These are phyloP conservation scores for Urocolius indicus DNA, from an alignment of 2,113 vertebrate genomes.

Conservation along the genomic window DNA sequence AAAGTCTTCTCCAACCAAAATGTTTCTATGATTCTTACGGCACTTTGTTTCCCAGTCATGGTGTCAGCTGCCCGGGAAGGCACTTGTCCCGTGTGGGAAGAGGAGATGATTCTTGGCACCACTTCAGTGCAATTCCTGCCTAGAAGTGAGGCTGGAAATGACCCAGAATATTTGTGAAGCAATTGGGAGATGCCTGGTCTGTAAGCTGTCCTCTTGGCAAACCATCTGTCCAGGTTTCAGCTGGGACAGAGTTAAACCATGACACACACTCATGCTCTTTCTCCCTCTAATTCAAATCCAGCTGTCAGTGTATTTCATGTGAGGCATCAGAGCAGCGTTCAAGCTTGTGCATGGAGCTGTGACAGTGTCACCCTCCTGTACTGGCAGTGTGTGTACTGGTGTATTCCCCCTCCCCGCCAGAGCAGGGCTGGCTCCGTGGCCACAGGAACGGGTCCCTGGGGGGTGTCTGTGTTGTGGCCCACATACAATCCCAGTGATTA, in stretches of 20 bases:
- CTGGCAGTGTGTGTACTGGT: rapidly evolving
- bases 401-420: rapidly evolving
- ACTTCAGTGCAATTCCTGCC: rapidly evolving
- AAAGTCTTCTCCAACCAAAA: too few relatives aligned
- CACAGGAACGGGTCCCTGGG: rapidly evolving
- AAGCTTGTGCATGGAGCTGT: rapidly evolving
- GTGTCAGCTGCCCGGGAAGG: too few relatives aligned
- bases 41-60: rapidly evolving
- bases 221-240: too few relatives aligned
- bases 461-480: background rate
- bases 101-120: rapidly evolving
- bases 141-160: background rate
- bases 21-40: rapidly evolving
- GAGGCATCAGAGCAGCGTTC: rapidly evolving
- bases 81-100: rapidly evolving
- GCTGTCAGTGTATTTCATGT: rapidly evolving
- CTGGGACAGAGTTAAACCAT: too few relatives aligned
- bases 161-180: rapidly evolving
- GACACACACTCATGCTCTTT: rapidly evolving
- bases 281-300: rapidly evolving
- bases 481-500: too few relatives aligned
- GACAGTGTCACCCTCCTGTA: rapidly evolving
- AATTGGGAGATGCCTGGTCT: rapidly evolving
- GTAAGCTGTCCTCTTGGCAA: rapidly evolving
- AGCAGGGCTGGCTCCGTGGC: background rate